phyloP scores from a whole-genome alignment of 2,888 invertebrate genomes.

The Camponotus fellah region DNA sequence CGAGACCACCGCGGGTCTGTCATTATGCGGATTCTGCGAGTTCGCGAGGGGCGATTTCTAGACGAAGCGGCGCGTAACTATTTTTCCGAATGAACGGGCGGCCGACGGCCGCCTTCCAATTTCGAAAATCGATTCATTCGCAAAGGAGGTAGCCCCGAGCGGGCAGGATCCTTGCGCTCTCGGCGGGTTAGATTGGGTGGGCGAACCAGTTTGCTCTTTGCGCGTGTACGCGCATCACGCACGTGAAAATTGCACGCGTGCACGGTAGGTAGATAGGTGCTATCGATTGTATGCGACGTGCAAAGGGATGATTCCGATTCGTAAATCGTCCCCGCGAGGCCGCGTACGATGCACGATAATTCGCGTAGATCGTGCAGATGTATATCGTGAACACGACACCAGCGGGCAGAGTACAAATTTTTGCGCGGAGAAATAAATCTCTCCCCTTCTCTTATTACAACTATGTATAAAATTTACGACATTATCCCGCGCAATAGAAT shows the following conservation, averaged over 20 bases:
- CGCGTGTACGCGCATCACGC: conserved; percentile 7
- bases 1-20: conserved; percentile 20
- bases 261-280: conserved; percentile 40
- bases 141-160: conserved; percentile 56
- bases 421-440: not conserved
- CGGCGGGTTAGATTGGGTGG: conserved; percentile 73
- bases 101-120: conserved; percentile 67
- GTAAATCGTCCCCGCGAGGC: conserved; percentile 23
- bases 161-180: conserved; percentile 64
- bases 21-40: conserved; percentile 14
- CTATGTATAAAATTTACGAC: not conserved
- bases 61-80: conserved; percentile 31
- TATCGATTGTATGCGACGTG: conserved; percentile 36
- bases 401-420: not conserved
- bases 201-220: conserved; percentile 78
- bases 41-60: conserved; percentile 25
- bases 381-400: not conserved
- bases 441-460: not conserved
- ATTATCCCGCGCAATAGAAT: conserved; percentile 1
- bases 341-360: conserved; percentile 22
- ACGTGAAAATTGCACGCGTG: conserved; percentile 36
- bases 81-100: conserved; percentile 61
- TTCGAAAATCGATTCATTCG: conserved; percentile 67
- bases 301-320: conserved; percentile 24
- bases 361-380: not conserved